These are phyloP conservation scores for Hydractinia symbiolongicarpus DNA, from an alignment of 30 jellyfish, hydroid and myxozoan genomes.

Conservation along the genomic window DNA sequence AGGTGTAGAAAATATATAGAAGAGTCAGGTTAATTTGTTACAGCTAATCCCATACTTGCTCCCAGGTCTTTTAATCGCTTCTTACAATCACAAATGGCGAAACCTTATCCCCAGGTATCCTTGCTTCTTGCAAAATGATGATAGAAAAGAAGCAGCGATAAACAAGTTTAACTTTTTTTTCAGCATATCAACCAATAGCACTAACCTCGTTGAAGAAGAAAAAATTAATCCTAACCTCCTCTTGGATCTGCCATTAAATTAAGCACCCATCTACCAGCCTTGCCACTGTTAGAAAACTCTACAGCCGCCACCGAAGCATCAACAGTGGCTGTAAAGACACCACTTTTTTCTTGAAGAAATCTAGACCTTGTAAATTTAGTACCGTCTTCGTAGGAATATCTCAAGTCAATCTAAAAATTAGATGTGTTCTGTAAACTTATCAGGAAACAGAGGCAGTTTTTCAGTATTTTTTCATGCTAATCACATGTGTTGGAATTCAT, in stretches of 20 bases:
- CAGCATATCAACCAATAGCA: too few relatives aligned
- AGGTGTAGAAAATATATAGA: too few relatives aligned
- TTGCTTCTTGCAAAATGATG: too few relatives aligned
- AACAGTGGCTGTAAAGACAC: background rate
- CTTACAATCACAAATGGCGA: too few relatives aligned
- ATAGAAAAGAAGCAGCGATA: too few relatives aligned
- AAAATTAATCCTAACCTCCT: background rate
- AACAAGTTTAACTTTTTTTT: too few relatives aligned
- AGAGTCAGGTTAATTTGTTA: too few relatives aligned
- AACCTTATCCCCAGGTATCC: too few relatives aligned
- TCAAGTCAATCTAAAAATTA: background rate
- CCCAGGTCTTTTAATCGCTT: too few relatives aligned
- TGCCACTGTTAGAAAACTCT: background rate
- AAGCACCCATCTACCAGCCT: slow-evolving; percentile 10
- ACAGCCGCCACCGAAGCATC: background rate
- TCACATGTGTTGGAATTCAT: too few relatives aligned
- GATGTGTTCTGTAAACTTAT: background rate
- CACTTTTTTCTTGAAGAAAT: background rate
- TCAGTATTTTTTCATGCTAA: too few relatives aligned
- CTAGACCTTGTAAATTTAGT: background rate
- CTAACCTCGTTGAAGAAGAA: background rate
- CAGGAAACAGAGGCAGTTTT: background rate
- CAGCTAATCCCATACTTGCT: too few relatives aligned
- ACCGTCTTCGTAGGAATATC: slow-evolving; percentile 1
- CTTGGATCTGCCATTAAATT: slow-evolving; percentile 7